Evolutionary conservation across 2,888 invertebrate species (phyloP).

Genomic region (Gnatocerus cornutus): DNA sequence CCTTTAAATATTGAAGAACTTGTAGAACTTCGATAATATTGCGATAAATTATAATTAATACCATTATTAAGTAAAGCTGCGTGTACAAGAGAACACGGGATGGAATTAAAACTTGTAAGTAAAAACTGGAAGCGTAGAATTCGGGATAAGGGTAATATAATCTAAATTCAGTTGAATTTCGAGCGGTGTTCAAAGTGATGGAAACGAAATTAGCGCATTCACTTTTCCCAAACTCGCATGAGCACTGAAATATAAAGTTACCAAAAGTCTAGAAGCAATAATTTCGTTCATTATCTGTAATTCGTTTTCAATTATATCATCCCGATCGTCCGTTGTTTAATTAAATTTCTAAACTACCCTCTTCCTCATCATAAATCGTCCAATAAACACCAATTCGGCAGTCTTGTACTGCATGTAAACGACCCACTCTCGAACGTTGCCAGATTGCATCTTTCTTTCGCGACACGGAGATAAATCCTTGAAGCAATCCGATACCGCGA

Average conservation of each 20-base stretch:
- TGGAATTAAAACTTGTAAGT: too few species aligned
- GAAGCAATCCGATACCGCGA: conserved; percentile 24
- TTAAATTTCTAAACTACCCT: conserved; percentile 14
- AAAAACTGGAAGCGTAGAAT: too few species aligned
- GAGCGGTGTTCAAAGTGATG: too few species aligned
- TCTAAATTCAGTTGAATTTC: too few species aligned
- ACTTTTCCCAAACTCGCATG: too few species aligned
- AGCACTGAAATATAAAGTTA: too few species aligned
- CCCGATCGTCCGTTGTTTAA: conserved; percentile 18
- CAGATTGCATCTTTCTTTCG: conserved; percentile 22
- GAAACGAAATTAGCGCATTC: too few species aligned
- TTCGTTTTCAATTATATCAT: background rate
- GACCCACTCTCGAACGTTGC: conserved; percentile 9
- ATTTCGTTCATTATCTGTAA: background rate
- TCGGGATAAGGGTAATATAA: too few species aligned
- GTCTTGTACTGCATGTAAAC: conserved; percentile 20
- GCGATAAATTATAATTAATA: too few species aligned
- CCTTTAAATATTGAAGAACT: conserved; percentile 12
- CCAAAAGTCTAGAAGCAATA: too few species aligned
- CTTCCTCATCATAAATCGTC: conserved; percentile 18
- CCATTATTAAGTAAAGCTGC: too few species aligned
- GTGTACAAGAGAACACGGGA: too few species aligned
- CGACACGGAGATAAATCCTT: conserved; percentile 2
- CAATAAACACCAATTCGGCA: conserved; percentile 24
- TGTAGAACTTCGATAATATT: background rate